Evolutionary conservation across 2,888 invertebrate species (phyloP).

Genomic region (Matsumyia berberina): DNA sequence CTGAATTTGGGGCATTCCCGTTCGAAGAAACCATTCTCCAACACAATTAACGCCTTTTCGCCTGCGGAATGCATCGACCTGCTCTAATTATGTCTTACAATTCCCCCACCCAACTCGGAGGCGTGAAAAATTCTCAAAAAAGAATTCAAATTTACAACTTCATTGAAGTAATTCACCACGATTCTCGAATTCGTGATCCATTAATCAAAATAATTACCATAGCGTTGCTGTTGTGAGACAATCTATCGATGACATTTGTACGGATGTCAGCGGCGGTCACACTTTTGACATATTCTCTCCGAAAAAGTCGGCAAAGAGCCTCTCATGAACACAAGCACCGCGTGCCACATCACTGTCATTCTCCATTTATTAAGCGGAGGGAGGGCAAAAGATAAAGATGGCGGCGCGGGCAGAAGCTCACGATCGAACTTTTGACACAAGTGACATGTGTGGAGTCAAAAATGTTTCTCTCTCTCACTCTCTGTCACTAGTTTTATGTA

Average conservation of each 20-base stretch:
- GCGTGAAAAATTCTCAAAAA: slow-evolving; percentile 29
- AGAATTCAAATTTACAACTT: slow-evolving; percentile 45
- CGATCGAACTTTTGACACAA: slow-evolving; percentile 51
- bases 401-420: slow-evolving; percentile 22
- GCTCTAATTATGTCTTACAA: slow-evolving; percentile 14
- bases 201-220: slow-evolving; percentile 65
- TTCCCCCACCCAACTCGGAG: background rate
- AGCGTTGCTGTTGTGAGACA: slow-evolving; percentile 54
- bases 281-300: slow-evolving; percentile 48
- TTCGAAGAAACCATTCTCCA: slow-evolving; percentile 1
- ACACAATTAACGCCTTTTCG: slow-evolving; percentile 26
- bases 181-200: slow-evolving; percentile 65
- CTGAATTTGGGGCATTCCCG: slow-evolving; percentile 2
- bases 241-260: slow-evolving; percentile 66
- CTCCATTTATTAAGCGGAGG: slow-evolving; percentile 67
- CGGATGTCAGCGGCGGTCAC: slow-evolving; percentile 63
- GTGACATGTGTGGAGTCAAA: slow-evolving; percentile 52
- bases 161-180: slow-evolving; percentile 57
- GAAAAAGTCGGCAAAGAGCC: background rate
- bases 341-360: slow-evolving; percentile 9
- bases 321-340: slow-evolving; percentile 1
- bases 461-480: background rate
- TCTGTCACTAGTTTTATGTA: slow-evolving; percentile 8
- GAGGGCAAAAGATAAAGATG: background rate
- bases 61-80: slow-evolving; percentile 24